Base-by-base conservation (phyloP, 2,888 invertebrate genomes). In the Mechanitis messenoides region DNA sequence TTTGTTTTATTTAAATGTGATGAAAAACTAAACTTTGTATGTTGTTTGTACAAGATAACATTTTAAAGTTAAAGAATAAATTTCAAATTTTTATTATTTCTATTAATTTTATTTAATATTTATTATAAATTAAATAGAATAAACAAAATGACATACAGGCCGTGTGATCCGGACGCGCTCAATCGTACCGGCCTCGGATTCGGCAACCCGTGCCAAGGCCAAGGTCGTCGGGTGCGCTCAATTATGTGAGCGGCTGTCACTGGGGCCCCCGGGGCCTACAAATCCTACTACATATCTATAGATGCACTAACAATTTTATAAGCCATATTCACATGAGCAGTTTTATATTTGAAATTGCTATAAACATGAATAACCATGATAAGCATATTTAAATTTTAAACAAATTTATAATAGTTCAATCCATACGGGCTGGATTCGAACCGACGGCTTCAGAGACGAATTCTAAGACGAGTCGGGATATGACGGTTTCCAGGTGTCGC, bases 161-260 rank as follows among this genome's bases (percentile, higher is more conserved):
- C 83, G 85, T 85, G 87, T 81, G 86, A 86, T 85, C 85, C 87
- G 88, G 88, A 87, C 87, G 87, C 81, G 80, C 78, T 80, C 84
- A 87, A 85, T 88, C 84, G 81, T 71, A 71, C 64, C 77, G 85
- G 85, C 87, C 87, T 87, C 86, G 83, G 72, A 84, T 87, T 88
- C 85, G 87, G 87, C 88, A 85, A 83, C 85, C 80, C 79, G 81
- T 80, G 82, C 82, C 87, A 89, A 89, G 89, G 89, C 85, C 88
- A 89, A 88, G 89, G 89, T 77, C 85, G 78, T 73, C 77, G 81
- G 78, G 76, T 83, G 80, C 76, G 79, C 77, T 80, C 84, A 87
- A 86, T 87, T 86, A 87, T 72, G 71, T 74, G 74, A 72, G 69
- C 71, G 74, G 71, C 68, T 72, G 62, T 53, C 63, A 72, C 70